Evolutionary conservation across 2,888 invertebrate genomes (phyloP), one percentile per base, ranked within the genome.

Genomic region (Scrobipalpa costella): DNA sequence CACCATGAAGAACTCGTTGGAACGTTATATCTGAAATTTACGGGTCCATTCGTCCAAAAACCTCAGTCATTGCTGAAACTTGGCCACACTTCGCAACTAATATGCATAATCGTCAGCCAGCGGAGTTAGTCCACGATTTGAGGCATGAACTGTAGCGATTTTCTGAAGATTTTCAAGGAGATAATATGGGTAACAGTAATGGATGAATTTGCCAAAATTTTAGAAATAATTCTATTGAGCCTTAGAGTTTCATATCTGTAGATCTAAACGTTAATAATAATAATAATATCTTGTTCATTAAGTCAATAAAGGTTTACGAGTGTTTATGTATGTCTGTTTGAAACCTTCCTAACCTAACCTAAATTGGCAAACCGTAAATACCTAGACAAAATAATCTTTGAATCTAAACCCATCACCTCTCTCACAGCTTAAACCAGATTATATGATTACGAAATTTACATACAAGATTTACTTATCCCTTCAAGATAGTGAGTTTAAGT

Each of bases 21-120:
- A 57, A 8, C 50, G 61, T 52, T 52, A 52, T 61, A 61, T 60
- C 60, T 47, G 49, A 49, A 60, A 60, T 60, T 47, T 60, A 60
- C 47, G 60, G 61, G 62, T 65, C 63, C 57, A 65, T 67, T 64
- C 62, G 60, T 60, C 55, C 67, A 71, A 69, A 68, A 66, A 61
- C 67, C 66, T 67, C 67, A 67, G 69, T 68, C 66, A 63, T 66
- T 63, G 63, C 55, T 34, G 64, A 68, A 71, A 80, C 74, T 80
- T 77, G 72, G 70, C 69, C 73, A 71, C 75, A 77, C 77, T 81
- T 79, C 73, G 73, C 74, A 79, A 83, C 76, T 84, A 81, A 84
- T 84, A 83, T 82, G 81, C 83, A 83, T 81, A 82, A 81, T 82
- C 82, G 80, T 76, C 77, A 79, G 74, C 67, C 66, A 65, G n/a